A percentile compares a stretch with the other conserved stretches of the same genome.
Conservation (phyloP, 2,113 vertebrate species). For the Eubucco bourcierii region DNA sequence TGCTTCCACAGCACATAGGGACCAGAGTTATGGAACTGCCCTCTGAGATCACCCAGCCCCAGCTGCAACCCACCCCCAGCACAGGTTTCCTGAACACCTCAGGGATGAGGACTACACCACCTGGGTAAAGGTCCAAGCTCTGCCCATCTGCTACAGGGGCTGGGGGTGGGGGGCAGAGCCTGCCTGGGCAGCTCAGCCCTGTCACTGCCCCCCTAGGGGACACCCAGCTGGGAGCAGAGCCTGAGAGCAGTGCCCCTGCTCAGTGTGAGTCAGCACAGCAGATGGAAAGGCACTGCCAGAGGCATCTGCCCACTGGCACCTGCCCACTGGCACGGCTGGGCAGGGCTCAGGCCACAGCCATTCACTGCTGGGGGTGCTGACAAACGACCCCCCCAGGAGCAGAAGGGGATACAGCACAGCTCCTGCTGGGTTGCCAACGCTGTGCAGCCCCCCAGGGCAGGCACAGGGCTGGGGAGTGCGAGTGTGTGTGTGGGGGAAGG, state of each 20-base stretch:
- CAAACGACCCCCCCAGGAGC: neutral
- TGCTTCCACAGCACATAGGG: neutral
- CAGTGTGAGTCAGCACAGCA: neutral
- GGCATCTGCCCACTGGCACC: conserved; percentile 53
- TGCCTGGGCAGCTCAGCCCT: neutral
- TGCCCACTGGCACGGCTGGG: conserved; percentile 67
- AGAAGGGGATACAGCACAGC: rapidly evolving
- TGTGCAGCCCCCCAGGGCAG: rapidly evolving
- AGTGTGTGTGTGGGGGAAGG: neutral
- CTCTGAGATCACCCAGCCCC: no score
- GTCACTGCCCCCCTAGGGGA: neutral
- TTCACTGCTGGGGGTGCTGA: neutral
- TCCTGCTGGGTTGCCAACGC: rapidly evolving
- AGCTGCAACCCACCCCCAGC: no score
- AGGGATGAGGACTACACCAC: no score
- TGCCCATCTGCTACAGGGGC: neutral
- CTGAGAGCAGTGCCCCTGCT: neutral
- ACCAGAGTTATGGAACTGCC: no score
- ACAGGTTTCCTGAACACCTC: no score
- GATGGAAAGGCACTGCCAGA: neutral
- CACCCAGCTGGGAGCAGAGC: rapidly evolving
- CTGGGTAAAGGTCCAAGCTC: no score
- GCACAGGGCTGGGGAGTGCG: rapidly evolving
- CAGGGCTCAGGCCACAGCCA: conserved; percentile 56
- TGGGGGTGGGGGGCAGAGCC: neutral